Evolutionary conservation across 2,797 vertebrate genomes (phyloP).

Genomic region (Gouania willdenowi): DNA sequence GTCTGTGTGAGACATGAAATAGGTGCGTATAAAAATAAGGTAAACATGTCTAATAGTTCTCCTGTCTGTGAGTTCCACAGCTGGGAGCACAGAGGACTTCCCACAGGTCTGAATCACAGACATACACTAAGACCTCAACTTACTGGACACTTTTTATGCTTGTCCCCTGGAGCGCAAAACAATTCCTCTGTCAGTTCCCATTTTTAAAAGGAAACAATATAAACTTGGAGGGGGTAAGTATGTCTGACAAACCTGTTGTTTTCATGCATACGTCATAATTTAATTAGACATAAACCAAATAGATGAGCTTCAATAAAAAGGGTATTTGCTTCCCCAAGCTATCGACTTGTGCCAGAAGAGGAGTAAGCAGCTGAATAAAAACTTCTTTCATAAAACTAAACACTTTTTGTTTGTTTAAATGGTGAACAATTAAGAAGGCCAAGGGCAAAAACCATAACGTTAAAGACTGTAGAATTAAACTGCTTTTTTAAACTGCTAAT

Average conservation of each 20-base stretch:
- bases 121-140: slow-evolving; percentile 12
- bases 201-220: slow-evolving; percentile 39
- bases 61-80: too few relatives aligned
- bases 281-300: slow-evolving; percentile 68
- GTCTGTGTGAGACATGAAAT: too few relatives aligned
- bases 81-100: background rate
- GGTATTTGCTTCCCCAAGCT: slow-evolving; percentile 57
- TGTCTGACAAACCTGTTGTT: slow-evolving; percentile 53
- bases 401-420: too few relatives aligned
- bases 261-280: slow-evolving; percentile 55
- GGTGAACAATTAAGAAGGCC: too few relatives aligned
- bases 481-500: too few relatives aligned
- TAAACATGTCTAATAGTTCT: too few relatives aligned
- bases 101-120: slow-evolving; percentile 31
- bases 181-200: slow-evolving; percentile 8
- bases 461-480: too few relatives aligned
- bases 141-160: slow-evolving; percentile 27
- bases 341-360: too few relatives aligned
- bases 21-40: background rate
- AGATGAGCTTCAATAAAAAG: slow-evolving; percentile 65
- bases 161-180: slow-evolving; percentile 24
- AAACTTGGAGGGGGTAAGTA: slow-evolving; percentile 28
- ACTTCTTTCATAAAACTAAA: too few relatives aligned
- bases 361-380: too few relatives aligned
- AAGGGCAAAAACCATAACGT: too few relatives aligned